Conservation (phyloP, 2,113 vertebrate species). For the Sceloporus undulatus region DNA sequence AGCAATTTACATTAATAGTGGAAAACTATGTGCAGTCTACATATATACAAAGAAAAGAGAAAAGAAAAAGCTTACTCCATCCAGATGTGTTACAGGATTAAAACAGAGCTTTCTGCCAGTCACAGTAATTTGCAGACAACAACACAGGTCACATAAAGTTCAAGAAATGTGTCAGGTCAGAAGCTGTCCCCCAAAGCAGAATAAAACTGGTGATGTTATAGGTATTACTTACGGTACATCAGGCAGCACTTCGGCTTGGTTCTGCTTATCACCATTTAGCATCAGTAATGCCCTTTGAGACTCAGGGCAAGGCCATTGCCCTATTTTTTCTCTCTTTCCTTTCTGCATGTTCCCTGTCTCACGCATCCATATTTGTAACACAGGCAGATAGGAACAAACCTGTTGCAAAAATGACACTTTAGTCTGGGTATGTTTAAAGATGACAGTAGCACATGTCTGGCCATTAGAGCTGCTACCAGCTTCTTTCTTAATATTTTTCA, state of each 20-base stretch:
- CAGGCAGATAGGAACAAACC: constrained; percentile 87
- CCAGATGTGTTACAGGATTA: constrained; percentile 58
- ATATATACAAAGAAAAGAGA: constrained; percentile 18
- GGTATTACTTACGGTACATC: constrained; percentile 85
- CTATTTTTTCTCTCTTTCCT: constrained; percentile 64
- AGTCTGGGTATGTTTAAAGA: constrained; percentile 23
- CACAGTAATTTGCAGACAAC: constrained; percentile 71
- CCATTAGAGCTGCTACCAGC: constrained; percentile 26
- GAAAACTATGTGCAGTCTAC: constrained; percentile 36
- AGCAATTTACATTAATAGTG: constrained; percentile 39
- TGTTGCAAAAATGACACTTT: constrained; percentile 77
- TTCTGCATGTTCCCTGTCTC: constrained; percentile 57
- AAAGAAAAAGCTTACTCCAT: constrained; percentile 46
- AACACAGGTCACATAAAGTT: constrained; percentile 75
- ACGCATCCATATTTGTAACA: constrained; percentile 78
- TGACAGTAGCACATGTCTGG: not conserved
- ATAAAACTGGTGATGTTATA: constrained; percentile 70
- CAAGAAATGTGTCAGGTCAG: constrained; percentile 76
- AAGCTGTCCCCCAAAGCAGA: constrained; percentile 73
- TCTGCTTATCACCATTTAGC: constrained; percentile 80
- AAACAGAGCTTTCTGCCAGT: constrained; percentile 67
- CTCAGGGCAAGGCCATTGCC: constrained; percentile 68
- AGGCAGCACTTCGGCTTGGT: constrained; percentile 75
- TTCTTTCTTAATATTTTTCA: not conserved
- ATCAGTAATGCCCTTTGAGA: constrained; percentile 79